A percentile compares a stretch with the other conserved stretches of the same genome.
Conservation (phyloP, 2,797 vertebrate genomes). For the Danio kyathit region DNA sequence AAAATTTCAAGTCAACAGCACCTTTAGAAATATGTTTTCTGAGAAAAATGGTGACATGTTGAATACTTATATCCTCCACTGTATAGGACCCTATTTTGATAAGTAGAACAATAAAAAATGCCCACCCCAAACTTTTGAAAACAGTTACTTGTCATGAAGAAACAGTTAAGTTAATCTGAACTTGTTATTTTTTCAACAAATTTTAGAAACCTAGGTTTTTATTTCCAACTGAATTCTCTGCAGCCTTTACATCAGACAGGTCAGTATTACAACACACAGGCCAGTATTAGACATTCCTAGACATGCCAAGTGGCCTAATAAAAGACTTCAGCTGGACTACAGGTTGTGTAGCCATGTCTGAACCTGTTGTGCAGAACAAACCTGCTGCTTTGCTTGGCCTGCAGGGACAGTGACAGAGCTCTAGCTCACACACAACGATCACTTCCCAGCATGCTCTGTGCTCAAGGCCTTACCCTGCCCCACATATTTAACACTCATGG, state of each 20-base stretch:
- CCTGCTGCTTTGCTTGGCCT: conserved; percentile 51
- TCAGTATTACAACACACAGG: too few relatives aligned
- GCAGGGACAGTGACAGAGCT: conserved; percentile 49
- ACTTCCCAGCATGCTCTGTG: conserved; percentile 49
- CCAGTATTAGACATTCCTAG: neutral
- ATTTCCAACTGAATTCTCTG: neutral
- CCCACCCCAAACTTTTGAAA: neutral
- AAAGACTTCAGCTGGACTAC: conserved; percentile 12
- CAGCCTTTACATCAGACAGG: neutral
- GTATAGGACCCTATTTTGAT: too few relatives aligned
- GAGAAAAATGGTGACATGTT: too few relatives aligned
- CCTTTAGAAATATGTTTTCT: too few relatives aligned
- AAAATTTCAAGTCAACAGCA: too few relatives aligned
- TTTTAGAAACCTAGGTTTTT: neutral
- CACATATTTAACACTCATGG: conserved; percentile 44
- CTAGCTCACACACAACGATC: conserved; percentile 35
- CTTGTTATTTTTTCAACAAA: too few relatives aligned
- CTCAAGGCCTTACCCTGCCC: conserved; percentile 48
- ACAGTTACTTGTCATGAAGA: neutral
- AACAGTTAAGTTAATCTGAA: neutral
- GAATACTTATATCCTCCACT: too few relatives aligned
- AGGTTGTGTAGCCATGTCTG: conserved; percentile 7
- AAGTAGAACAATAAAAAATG: neutral
- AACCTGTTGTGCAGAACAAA: conserved; percentile 43
- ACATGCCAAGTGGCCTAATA: conserved; percentile 14